These are phyloP conservation scores for Tetanocera ferruginea DNA, from an alignment of 2,888 invertebrate species.

Conservation along the genomic window DNA sequence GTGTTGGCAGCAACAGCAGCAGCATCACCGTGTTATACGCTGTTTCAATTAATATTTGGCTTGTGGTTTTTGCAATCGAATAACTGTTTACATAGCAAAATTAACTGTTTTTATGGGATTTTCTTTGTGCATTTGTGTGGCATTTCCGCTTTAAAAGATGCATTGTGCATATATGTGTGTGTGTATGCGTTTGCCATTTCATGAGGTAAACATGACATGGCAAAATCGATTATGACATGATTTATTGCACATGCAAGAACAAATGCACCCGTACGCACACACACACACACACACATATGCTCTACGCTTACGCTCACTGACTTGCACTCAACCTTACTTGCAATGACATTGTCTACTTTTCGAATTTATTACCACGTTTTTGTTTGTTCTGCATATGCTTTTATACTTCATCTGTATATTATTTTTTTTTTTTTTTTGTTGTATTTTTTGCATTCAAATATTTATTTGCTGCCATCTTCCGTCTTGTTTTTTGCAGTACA, in stretches of 20 bases:
- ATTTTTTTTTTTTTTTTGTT: not conserved
- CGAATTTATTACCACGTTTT: not conserved
- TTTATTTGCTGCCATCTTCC: slow-evolving; percentile 3
- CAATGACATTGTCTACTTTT: not conserved
- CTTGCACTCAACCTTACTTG: not conserved
- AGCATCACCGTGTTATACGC: not conserved
- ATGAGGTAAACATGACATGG: not conserved
- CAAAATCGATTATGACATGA: slow-evolving; percentile 29
- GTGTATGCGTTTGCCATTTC: not conserved
- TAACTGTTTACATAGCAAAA: not conserved
- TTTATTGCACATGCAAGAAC: slow-evolving; percentile 15
- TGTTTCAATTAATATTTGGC: not conserved
- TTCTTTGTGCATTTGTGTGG: not conserved
- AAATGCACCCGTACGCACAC: not conserved
- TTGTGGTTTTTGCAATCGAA: not conserved
- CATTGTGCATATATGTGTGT: not conserved
- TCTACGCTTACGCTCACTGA: not conserved
- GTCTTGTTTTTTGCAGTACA: not conserved
- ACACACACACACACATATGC: not conserved
- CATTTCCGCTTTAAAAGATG: not conserved
- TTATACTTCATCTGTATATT: not conserved
- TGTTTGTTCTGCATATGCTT: not conserved
- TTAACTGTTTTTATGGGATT: not conserved
- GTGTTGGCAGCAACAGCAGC: not conserved
- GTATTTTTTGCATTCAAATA: not conserved